phyloP scores from a whole-genome alignment of 2,113 vertebrate genomes.

The Speoplatyrhinus poulsoni region DNA sequence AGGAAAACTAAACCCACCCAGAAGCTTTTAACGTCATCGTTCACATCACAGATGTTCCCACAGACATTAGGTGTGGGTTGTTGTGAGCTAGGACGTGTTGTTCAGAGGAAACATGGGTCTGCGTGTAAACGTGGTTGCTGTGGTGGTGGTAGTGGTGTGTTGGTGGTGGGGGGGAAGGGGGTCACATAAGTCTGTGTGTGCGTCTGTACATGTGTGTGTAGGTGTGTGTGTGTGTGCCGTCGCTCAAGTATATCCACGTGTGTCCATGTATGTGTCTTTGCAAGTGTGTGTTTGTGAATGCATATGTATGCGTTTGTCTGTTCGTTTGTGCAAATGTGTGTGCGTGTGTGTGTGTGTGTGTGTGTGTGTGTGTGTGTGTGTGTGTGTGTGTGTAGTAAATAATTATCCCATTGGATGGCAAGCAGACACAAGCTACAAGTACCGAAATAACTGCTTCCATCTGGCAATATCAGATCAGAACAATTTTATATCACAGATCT shows the following conservation, averaged over 20 bases:
- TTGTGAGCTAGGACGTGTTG: slow-evolving; percentile 61
- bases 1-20: slow-evolving; percentile 73
- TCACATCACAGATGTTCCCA: slow-evolving; percentile 75
- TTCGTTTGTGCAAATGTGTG: background rate
- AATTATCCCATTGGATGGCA: background rate
- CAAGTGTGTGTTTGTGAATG: background rate
- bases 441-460: background rate
- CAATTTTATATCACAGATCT: no score
- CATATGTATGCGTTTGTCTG: background rate
- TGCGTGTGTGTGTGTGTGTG: no score
- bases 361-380: slow-evolving; percentile 7
- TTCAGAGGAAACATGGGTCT: slow-evolving; percentile 42
- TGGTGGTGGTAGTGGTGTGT: background rate
- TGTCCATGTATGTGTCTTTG: background rate
- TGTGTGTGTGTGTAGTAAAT: background rate
- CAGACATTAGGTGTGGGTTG: slow-evolving; percentile 67
- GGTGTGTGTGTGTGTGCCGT: background rate
- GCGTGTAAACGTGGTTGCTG: slow-evolving; percentile 8
- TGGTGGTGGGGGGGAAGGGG: background rate
- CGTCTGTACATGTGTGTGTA: background rate
- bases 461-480: background rate
- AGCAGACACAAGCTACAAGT: background rate
- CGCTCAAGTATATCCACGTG: background rate
- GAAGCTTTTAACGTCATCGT: slow-evolving; percentile 67
- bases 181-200: background rate